Evolutionary conservation across 2,113 vertebrate species (phyloP).

Genomic region (Leptobrachium ailaonicum): DNA sequence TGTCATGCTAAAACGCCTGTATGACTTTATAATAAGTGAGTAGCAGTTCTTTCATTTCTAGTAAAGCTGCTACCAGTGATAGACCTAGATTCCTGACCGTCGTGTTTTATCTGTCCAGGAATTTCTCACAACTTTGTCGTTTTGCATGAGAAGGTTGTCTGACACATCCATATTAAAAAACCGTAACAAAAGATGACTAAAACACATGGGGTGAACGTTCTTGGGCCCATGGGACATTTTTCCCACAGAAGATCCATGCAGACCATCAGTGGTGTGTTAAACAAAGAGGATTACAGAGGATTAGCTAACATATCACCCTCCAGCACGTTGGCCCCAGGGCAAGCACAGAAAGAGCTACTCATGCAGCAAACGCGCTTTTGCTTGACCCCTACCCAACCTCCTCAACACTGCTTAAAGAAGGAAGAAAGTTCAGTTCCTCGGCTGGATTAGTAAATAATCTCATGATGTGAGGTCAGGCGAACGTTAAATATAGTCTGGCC

Average conservation of each 20-base stretch:
- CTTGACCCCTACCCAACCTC: constrained; percentile 74
- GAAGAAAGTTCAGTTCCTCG: constrained; percentile 74
- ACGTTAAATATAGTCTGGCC: constrained; percentile 56
- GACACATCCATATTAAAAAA: constrained; percentile 2
- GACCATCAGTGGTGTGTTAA: constrained; percentile 73
- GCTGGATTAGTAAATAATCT: constrained; percentile 84
- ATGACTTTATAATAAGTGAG: too few relatives aligned
- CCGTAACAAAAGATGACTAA: constrained; percentile 16
- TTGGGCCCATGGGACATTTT: constrained; percentile 74
- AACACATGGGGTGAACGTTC: constrained; percentile 12
- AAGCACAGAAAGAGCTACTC: constrained; percentile 69
- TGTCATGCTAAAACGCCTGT: too few relatives aligned
- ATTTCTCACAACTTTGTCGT: neutral
- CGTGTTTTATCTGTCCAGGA: neutral
- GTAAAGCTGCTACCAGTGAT: too few relatives aligned
- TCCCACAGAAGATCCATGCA: constrained; percentile 71
- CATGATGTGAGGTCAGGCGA: constrained; percentile 69
- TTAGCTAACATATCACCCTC: constrained; percentile 76
- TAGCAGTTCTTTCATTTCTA: too few relatives aligned
- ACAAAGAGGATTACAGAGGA: constrained; percentile 75
- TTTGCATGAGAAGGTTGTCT: constrained; percentile 25
- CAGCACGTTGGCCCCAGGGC: constrained; percentile 66
- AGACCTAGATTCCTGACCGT: neutral
- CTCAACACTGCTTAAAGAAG: constrained; percentile 75
- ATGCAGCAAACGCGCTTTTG: constrained; percentile 80